A percentile compares a stretch with the other conserved stretches of the same genome.
These are phyloP conservation scores for Chelonoidis abingdonii DNA, from an alignment of 2,113 vertebrate species.

Conservation along the genomic window DNA sequence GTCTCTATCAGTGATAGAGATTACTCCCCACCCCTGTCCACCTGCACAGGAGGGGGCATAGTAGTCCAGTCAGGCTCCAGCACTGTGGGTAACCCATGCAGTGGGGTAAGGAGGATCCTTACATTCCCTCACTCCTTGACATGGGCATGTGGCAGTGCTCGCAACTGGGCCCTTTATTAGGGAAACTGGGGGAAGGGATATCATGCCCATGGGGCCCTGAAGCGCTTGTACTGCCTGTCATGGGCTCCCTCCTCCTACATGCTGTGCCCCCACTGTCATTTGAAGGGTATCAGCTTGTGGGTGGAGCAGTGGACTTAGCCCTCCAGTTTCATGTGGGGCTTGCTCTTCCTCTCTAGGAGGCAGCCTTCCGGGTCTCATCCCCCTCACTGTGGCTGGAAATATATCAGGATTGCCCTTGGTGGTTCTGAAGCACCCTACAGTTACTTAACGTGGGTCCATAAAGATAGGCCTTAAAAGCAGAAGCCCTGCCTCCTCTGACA, in stretches of 20 bases:
- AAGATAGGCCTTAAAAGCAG: not conserved
- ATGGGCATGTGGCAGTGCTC: not conserved
- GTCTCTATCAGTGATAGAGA: no score
- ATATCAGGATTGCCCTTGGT: not conserved
- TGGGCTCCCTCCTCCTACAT: not conserved
- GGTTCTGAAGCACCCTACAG: not conserved
- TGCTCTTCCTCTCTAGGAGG: not conserved
- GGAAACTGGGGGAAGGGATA: not conserved
- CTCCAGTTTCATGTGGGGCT: not conserved
- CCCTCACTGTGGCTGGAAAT: not conserved
- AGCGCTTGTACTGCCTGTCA: not conserved
- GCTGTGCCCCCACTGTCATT: not conserved
- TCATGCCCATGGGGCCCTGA: rapidly evolving
- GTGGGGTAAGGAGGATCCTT: not conserved
- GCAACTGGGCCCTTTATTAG: not conserved
- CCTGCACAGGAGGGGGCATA: not conserved
- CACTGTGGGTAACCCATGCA: not conserved
- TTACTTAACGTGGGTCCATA: not conserved
- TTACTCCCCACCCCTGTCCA: not conserved
- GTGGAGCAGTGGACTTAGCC: not conserved
- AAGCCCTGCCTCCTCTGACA: not conserved
- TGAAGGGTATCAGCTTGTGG: not conserved
- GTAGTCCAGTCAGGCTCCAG: not conserved
- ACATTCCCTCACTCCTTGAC: not conserved
- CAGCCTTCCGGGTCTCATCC: not conserved